Evolutionary conservation across 2,113 vertebrate species (phyloP), one percentile per base, ranked within the genome.

Genomic region (Nycticorax nycticorax): DNA sequence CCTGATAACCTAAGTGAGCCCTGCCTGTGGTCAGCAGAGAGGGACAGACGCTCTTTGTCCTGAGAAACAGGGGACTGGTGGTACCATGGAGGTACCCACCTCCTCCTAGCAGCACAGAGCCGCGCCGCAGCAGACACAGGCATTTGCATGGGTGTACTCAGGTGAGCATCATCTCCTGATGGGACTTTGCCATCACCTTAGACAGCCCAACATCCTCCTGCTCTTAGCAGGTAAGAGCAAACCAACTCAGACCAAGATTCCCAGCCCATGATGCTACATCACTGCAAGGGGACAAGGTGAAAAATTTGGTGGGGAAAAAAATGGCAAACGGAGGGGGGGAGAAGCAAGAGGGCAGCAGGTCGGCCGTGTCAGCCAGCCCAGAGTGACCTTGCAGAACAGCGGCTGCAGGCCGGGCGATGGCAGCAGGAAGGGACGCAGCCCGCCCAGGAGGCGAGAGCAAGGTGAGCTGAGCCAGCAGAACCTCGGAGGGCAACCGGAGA

Each of bases 331-430:
- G 39, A 13, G 23, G 20, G 2, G 30, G 26, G 6, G 30, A 35
- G 62, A 39, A 39, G 35, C 0, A 0, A 32, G 72, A 48, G 21
- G 27, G 60, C n/a, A 48, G 50, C 14, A 12, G 43, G 48, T 14
- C 0, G 0, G 47, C 11, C 4, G 0, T 1, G 12, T 0, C 1
- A 3, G 64, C 11, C 2, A 3, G 76, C 8, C 2, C n/a, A 21
- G 37, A 5, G 56, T 5, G 72, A 53, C 37, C 35, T 12, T 10
- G 84, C 20, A 2, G 50, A 33, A 37, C 1, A 2, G 69, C 3
- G 19, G 16, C 45, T 22, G 41, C 21, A 14, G 53, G 32, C 19
- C 0, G 19, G 37, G 33, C 2, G 10, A 27, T 3, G 12, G 37
- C 47, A 21, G 22, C 9, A 11, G 57, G 17, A 28, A 43, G 1